Conservation (phyloP, 2,113 vertebrate genomes). For the Patagioenas fasciata region DNA sequence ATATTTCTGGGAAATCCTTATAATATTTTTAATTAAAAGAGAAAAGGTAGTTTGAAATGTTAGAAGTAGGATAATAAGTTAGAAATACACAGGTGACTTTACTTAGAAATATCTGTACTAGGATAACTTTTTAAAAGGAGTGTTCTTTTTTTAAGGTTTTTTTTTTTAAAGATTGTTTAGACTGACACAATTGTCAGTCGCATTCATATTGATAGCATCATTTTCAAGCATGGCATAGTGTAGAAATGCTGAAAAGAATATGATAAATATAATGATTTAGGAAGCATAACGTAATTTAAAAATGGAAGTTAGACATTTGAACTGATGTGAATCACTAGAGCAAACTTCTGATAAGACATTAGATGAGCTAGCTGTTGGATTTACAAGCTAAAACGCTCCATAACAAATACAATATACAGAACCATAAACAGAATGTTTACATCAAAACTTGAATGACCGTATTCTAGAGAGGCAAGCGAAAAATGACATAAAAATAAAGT, state of each 20-base stretch:
- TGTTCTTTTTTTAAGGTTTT: not conserved
- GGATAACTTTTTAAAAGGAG: not conserved
- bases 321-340: not conserved
- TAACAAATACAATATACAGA: not conserved
- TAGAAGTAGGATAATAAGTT: not conserved
- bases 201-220: not conserved
- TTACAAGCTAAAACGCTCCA: not conserved
- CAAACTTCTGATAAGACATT: not conserved
- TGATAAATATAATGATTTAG: not conserved
- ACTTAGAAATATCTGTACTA: not conserved
- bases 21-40: not conserved
- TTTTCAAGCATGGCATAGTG: not conserved
- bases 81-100: not conserved
- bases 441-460: not conserved
- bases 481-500: not conserved
- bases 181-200: not conserved
- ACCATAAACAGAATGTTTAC: not conserved
- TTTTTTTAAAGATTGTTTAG: not conserved
- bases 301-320: not conserved
- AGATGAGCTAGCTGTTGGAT: not conserved
- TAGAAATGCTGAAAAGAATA: not conserved
- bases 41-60: not conserved
- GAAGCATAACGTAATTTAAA: not conserved
- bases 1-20: not conserved
- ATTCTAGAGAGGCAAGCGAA: not conserved